Evolutionary conservation across 1,140 invertebrate genomes (phyloP).

Genomic region (Oryzaephilus surinamensis): DNA sequence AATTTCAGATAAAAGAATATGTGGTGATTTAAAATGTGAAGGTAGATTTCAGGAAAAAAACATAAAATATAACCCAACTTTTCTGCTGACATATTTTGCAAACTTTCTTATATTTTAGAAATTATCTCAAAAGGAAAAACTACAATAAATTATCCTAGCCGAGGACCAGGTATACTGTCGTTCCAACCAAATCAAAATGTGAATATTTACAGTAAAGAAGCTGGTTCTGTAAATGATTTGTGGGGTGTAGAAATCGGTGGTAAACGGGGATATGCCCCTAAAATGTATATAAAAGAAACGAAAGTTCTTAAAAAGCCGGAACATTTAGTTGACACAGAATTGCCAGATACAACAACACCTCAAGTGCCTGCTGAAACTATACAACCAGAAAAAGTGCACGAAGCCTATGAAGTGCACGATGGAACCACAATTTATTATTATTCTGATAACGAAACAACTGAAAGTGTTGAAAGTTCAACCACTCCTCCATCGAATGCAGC

Average conservation of each 20-base stretch:
- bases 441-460: slow-evolving; percentile 5
- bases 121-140: slow-evolving; percentile 54
- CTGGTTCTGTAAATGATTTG: slow-evolving; percentile 50
- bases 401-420: slow-evolving; percentile 38
- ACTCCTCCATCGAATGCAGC: background rate
- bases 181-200: slow-evolving; percentile 52
- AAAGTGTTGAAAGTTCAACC: background rate
- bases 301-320: slow-evolving; percentile 36
- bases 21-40: slow-evolving; percentile 48
- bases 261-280: slow-evolving; percentile 56
- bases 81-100: slow-evolving; percentile 13
- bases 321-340: slow-evolving; percentile 40
- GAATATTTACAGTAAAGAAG: slow-evolving; percentile 58
- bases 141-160: slow-evolving; percentile 44
- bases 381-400: slow-evolving; percentile 25
- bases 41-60: slow-evolving; percentile 36
- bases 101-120: slow-evolving; percentile 42
- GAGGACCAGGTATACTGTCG: slow-evolving; percentile 48
- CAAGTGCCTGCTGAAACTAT: slow-evolving; percentile 8
- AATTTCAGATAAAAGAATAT: slow-evolving; percentile 50
- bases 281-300: slow-evolving; percentile 39
- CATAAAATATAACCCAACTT: slow-evolving; percentile 15
- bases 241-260: slow-evolving; percentile 66
- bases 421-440: slow-evolving; percentile 36
- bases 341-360: slow-evolving; percentile 10